These are phyloP conservation scores for Eptatretus burgeri DNA, from an alignment of 2,113 vertebrate species.

Conservation along the genomic window DNA sequence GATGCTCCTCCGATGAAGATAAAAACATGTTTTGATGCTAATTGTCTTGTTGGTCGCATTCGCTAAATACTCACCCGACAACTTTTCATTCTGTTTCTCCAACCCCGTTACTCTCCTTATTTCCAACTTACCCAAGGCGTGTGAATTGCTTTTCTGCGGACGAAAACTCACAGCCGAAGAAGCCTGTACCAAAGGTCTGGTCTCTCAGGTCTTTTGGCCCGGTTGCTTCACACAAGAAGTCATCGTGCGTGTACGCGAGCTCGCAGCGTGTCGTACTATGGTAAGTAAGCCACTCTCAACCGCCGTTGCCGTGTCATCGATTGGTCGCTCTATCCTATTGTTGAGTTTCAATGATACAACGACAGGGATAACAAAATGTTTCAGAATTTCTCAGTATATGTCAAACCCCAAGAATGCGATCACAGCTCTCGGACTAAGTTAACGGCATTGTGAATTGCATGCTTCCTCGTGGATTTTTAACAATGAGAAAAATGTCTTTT, in stretches of 20 bases:
- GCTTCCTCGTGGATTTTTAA: too few species aligned
- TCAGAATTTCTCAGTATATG: not conserved
- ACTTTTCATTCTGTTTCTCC: too few species aligned
- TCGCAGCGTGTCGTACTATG: conserved; percentile 48
- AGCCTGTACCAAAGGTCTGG: conserved; percentile 69
- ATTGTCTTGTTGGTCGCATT: too few species aligned
- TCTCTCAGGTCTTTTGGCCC: conserved; percentile 90
- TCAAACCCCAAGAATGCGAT: too few species aligned
- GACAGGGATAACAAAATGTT: not conserved
- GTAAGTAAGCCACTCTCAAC: conserved; percentile 23
- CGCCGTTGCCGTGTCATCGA: conserved; percentile 12
- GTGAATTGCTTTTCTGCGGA: conserved; percentile 70
- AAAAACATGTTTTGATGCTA: too few species aligned
- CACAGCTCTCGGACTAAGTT: too few species aligned
- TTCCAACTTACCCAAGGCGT: conserved; percentile 32
- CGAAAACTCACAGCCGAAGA: conserved; percentile 86
- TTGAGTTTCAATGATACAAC: not conserved
- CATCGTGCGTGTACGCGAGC: conserved; percentile 71
- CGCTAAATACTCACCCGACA: too few species aligned
- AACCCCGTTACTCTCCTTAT: not conserved
- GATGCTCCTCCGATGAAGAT: too few species aligned
- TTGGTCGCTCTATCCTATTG: not conserved
- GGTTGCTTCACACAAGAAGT: conserved; percentile 90
- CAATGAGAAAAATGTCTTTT: too few species aligned
- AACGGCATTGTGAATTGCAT: too few species aligned